These are phyloP conservation scores for Sardina pilchardus DNA, from an alignment of 2,113 vertebrate species.

Conservation along the genomic window DNA sequence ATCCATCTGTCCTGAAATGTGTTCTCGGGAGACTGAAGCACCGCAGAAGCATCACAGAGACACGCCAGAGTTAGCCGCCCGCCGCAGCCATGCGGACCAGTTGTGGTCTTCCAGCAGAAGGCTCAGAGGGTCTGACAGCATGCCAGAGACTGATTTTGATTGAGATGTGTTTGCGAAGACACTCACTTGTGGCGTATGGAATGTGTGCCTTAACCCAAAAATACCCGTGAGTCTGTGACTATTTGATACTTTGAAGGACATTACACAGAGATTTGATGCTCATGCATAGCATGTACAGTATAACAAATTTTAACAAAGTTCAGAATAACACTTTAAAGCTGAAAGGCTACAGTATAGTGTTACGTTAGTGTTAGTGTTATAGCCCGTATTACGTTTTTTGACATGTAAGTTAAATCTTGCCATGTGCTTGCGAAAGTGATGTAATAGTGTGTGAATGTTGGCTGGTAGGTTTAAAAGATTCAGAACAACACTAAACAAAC, in stretches of 20 bases:
- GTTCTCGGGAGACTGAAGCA: neutral
- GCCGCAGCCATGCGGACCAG: too few species aligned
- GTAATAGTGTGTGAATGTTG: neutral
- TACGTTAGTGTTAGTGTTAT: too few species aligned
- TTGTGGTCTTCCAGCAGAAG: too few species aligned
- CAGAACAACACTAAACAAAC: neutral
- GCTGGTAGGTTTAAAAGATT: neutral
- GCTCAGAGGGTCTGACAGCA: neutral
- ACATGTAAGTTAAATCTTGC: neutral
- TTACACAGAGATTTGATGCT: too few species aligned
- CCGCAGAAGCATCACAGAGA: neutral
- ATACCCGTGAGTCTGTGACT: neutral
- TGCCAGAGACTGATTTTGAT: neutral
- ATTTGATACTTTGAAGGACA: neutral
- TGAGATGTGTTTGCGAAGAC: neutral
- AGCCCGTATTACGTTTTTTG: neutral
- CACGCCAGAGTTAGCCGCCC: neutral
- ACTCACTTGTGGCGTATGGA: neutral
- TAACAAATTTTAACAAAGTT: too few species aligned
- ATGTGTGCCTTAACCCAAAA: neutral
- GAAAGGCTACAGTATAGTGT: too few species aligned
- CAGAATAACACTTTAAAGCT: too few species aligned
- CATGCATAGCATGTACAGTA: too few species aligned
- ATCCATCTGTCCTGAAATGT: neutral
- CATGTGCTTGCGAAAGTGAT: neutral